A percentile compares a stretch with the other conserved stretches of the same genome.
Evolutionary conservation across 1,140 invertebrate species (phyloP).

Genomic region (Drosophila tani): DNA sequence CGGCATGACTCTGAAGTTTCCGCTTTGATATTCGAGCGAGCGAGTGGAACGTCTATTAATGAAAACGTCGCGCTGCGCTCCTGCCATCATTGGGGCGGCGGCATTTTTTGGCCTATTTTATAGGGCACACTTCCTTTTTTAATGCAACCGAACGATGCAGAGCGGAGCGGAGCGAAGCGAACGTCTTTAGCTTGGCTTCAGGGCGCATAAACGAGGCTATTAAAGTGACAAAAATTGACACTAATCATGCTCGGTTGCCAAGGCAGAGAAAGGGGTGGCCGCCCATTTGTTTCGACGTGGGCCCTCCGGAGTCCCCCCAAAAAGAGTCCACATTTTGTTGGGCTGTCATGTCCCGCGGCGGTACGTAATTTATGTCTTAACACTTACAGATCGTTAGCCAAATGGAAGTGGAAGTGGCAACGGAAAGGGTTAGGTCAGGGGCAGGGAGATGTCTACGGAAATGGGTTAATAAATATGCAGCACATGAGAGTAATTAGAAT

Average conservation of each 20-base stretch:
- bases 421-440: conserved; percentile 24
- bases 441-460: neutral
- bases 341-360: conserved; percentile 64
- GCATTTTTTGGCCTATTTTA: conserved; percentile 74
- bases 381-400: conserved; percentile 56
- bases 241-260: conserved; percentile 76
- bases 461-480: conserved; percentile 17
- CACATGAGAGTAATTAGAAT: conserved; percentile 1
- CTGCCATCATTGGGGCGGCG: conserved; percentile 21
- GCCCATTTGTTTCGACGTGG: conserved; percentile 45
- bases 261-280: conserved; percentile 67
- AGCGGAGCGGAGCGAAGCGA: neutral
- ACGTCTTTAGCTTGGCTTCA: conserved; percentile 20
- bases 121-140: conserved; percentile 77
- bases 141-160: conserved; percentile 60
- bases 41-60: conserved; percentile 67
- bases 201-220: conserved; percentile 68
- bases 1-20: conserved; percentile 78
- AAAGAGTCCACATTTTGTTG: conserved; percentile 60
- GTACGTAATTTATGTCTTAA: conserved; percentile 70
- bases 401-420: conserved; percentile 13
- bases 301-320: conserved; percentile 10
- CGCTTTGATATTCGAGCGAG: conserved; percentile 73
- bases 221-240: conserved; percentile 83
- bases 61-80: conserved; percentile 61